These are phyloP conservation scores for Polyommatus iphigenia DNA, from an alignment of 2,888 invertebrate species.

Conservation along the genomic window DNA sequence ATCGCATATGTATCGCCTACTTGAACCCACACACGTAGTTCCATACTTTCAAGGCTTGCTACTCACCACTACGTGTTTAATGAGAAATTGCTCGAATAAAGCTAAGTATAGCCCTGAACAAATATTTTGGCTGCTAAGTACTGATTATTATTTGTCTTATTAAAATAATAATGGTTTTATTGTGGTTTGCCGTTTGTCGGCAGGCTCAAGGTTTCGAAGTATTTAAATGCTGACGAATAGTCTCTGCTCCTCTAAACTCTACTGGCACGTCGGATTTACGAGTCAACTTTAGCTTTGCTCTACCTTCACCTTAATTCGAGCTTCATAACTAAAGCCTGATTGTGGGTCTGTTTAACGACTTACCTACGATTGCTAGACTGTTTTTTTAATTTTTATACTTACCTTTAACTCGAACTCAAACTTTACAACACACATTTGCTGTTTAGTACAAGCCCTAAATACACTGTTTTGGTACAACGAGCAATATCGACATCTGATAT, in stretches of 20 bases:
- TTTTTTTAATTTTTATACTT: background rate
- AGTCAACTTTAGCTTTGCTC: too few relatives aligned
- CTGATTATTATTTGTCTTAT: too few relatives aligned
- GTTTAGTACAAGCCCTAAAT: background rate
- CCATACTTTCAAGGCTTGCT: conserved; percentile 21
- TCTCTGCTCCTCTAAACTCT: too few relatives aligned
- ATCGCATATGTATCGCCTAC: conserved; percentile 8
- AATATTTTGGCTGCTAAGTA: too few relatives aligned
- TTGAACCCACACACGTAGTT: conserved; percentile 9
- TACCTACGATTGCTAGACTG: background rate
- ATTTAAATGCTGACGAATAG: too few relatives aligned
- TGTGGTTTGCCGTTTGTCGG: too few relatives aligned
- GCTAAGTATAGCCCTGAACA: background rate
- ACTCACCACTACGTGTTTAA: background rate
- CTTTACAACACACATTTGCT: background rate
- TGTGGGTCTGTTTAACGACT: background rate
- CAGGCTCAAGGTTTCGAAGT: too few relatives aligned
- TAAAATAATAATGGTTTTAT: too few relatives aligned
- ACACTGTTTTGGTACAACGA: background rate
- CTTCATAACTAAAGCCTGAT: background rate
- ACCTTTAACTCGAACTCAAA: too few relatives aligned
- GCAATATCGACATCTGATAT: background rate
- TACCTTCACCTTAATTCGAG: background rate
- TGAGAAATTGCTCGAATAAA: conserved; percentile 13
- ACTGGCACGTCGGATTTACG: too few relatives aligned